Conservation (phyloP, 2,797 vertebrate species). For the Gymnothorax javanicus region DNA sequence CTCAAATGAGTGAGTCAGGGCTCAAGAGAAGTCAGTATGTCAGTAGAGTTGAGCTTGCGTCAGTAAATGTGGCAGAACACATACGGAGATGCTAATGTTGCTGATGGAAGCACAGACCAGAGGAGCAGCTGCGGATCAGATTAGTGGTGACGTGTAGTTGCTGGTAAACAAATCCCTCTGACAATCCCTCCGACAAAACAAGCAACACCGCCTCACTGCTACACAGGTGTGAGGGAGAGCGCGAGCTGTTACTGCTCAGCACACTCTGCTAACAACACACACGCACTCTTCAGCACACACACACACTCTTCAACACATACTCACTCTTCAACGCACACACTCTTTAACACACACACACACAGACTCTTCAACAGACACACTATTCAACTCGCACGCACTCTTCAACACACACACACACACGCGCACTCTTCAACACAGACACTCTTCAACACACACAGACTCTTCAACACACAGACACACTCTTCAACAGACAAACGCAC, state of each 20-base stretch:
- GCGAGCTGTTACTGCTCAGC: not conserved
- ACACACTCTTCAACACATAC: not conserved
- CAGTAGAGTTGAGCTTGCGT: not conserved
- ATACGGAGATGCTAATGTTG: not conserved
- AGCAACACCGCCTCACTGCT: slow-evolving; percentile 28
- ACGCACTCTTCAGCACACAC: not conserved
- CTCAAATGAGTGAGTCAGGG: not conserved
- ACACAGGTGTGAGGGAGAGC: not conserved
- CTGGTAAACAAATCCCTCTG: slow-evolving; percentile 53
- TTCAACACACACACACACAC: not conserved
- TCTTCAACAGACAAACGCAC: not conserved
- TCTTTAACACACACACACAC: not conserved
- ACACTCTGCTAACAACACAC: slow-evolving; percentile 8
- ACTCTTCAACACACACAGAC: not conserved
- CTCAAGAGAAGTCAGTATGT: not conserved
- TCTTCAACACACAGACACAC: not conserved
- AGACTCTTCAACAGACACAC: no score
- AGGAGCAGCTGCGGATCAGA: slow-evolving; percentile 37
- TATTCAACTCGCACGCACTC: not conserved
- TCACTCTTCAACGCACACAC: not conserved
- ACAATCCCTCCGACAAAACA: slow-evolving; percentile 8
- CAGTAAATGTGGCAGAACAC: slow-evolving; percentile 2
- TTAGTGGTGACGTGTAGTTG: slow-evolving; percentile 40
- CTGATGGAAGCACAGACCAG: slow-evolving; percentile 18
- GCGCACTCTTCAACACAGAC: not conserved